Evolutionary conservation across 2,888 invertebrate species (phyloP).

Genomic region (Pristionchus fissidentatus): DNA sequence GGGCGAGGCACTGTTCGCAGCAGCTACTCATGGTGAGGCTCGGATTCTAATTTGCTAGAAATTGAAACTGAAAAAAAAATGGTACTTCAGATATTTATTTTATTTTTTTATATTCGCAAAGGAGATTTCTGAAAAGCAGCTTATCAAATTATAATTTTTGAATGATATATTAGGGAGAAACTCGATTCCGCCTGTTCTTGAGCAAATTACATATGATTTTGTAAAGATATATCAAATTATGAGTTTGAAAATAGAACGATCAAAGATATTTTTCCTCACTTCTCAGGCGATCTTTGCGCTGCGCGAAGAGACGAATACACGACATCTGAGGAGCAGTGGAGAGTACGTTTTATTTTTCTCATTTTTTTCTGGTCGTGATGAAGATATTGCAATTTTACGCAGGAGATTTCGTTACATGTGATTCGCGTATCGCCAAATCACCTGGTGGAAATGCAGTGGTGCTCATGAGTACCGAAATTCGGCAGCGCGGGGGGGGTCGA

Average conservation of each 20-base stretch:
- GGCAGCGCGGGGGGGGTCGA: too few relatives aligned
- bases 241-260: too few relatives aligned
- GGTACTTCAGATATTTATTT: neutral
- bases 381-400: neutral
- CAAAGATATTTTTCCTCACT: neutral
- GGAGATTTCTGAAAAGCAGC: too few relatives aligned
- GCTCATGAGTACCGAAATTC: too few relatives aligned
- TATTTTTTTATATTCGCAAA: too few relatives aligned
- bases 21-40: neutral
- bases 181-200: too few relatives aligned
- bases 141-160: too few relatives aligned
- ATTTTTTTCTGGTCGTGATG: too few relatives aligned
- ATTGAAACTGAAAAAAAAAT: neutral
- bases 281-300: conserved; percentile 19
- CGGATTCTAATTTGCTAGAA: neutral
- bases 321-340: conserved; percentile 35
- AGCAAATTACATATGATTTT: too few relatives aligned
- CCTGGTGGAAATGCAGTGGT: too few relatives aligned
- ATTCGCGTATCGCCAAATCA: neutral
- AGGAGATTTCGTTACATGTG: neutral
- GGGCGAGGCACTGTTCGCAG: conserved; percentile 53
- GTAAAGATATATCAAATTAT: too few relatives aligned
- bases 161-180: too few relatives aligned
- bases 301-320: conserved; percentile 44
- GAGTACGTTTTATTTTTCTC: neutral